A percentile compares a stretch with the other conserved stretches of the same genome.
These are phyloP conservation scores for Scelioninae gen. 1 DNA, from an alignment of 2,888 invertebrate genomes.

Conservation along the genomic window DNA sequence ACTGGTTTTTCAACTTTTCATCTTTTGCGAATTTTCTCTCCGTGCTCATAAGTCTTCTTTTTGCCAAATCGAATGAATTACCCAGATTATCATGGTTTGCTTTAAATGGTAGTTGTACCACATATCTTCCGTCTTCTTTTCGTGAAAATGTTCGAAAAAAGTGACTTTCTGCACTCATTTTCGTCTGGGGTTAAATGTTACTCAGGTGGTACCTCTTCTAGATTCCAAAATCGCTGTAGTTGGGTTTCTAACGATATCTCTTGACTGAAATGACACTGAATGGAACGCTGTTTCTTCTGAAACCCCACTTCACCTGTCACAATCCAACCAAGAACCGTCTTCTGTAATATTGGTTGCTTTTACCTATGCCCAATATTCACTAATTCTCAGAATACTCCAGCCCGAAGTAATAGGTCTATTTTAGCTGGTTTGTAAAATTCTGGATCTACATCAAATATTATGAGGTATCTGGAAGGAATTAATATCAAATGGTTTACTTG, in stretches of 20 bases:
- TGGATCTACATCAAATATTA: constrained; percentile 1
- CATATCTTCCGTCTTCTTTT: constrained; percentile 33
- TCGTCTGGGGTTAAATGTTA: background rate
- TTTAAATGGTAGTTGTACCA: constrained; percentile 29
- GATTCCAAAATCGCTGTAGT: background rate
- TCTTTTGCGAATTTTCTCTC: constrained; percentile 13
- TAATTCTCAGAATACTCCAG: background rate
- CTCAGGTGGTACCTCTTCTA: no score
- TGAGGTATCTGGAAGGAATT: background rate
- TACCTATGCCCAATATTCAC: background rate
- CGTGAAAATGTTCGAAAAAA: constrained; percentile 31
- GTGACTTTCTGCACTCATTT: constrained; percentile 48
- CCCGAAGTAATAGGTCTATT: constrained; percentile 30
- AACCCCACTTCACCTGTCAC: constrained; percentile 5
- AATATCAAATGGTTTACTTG: background rate
- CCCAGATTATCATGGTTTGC: background rate
- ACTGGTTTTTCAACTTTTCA: background rate
- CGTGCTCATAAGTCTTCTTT: background rate
- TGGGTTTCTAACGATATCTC: background rate
- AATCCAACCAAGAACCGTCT: constrained; percentile 31
- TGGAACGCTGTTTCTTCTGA: background rate
- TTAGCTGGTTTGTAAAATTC: constrained; percentile 2
- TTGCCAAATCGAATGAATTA: background rate
- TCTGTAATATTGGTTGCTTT: constrained; percentile 20
- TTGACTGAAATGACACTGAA: background rate